Evolutionary conservation across 2,797 vertebrate species (phyloP).

Genomic region (Manis javanica): DNA sequence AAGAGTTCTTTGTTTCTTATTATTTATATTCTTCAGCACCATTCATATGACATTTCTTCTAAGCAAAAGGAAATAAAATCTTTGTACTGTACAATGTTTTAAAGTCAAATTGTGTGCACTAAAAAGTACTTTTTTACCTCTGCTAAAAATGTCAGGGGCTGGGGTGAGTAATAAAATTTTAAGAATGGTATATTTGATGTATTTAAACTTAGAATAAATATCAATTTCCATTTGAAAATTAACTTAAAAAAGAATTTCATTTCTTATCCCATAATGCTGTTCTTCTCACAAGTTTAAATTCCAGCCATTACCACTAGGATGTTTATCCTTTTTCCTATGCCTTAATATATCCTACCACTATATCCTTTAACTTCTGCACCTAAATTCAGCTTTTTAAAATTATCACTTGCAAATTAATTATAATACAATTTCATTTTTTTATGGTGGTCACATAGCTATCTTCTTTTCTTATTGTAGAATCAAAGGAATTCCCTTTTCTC

Average conservation of each 20-base stretch:
- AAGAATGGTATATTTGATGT: not conserved
- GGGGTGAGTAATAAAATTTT: not conserved
- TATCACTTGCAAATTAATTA: not conserved
- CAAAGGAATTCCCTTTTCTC: not conserved
- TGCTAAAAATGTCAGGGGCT: not conserved
- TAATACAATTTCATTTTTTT: not conserved
- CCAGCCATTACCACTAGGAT: not conserved
- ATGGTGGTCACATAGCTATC: not conserved
- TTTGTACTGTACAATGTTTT: not conserved
- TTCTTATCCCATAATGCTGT: not conserved
- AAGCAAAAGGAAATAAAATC: constrained; percentile 52
- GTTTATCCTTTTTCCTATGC: not conserved
- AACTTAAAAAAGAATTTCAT: not conserved
- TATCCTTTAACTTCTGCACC: not conserved
- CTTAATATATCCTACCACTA: not conserved
- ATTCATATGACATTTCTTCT: constrained; percentile 8
- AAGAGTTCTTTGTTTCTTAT: constrained; percentile 13
- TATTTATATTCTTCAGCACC: not conserved
- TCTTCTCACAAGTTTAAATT: not conserved
- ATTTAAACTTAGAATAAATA: not conserved
- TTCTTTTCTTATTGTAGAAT: not conserved
- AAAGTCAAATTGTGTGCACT: not conserved
- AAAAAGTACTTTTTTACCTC: not conserved
- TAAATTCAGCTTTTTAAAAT: not conserved
- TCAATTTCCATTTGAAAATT: not conserved